phyloP scores from a whole-genome alignment of 2,797 vertebrate species.

The Sebastes taczanowskii region DNA sequence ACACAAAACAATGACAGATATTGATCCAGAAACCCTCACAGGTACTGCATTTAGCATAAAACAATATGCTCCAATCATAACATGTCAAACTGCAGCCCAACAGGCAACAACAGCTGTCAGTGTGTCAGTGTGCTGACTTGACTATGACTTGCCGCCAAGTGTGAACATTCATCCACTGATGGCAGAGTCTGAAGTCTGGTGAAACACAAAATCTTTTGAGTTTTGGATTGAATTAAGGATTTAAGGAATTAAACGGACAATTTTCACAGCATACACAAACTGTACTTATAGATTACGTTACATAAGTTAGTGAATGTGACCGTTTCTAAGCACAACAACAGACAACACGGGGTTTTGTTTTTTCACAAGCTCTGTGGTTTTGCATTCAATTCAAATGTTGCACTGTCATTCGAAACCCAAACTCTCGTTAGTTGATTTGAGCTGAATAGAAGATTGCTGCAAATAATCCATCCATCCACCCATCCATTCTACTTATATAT shows the following conservation, averaged over 20 bases:
- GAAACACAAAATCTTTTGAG: background rate
- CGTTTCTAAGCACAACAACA: background rate
- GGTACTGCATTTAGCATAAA: too few species aligned
- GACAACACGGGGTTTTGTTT: background rate
- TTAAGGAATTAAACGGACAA: background rate
- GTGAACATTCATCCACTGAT: too few species aligned
- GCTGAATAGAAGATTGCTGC: background rate
- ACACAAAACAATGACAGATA: too few species aligned
- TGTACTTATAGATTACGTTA: background rate
- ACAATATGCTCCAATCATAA: too few species aligned
- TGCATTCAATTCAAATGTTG: conserved; percentile 32
- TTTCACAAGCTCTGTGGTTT: background rate
- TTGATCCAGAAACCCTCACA: too few species aligned
- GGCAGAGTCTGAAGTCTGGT: background rate
- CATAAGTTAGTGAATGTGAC: background rate
- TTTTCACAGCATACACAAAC: background rate
- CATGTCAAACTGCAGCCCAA: too few species aligned
- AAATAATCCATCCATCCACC: background rate
- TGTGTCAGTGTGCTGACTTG: too few species aligned
- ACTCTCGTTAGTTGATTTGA: background rate
- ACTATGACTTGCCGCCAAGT: too few species aligned
- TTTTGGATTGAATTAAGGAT: background rate
- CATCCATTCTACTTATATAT: background rate
- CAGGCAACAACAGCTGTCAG: too few species aligned
- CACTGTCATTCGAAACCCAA: conserved; percentile 8